phyloP scores from a whole-genome alignment of 2,888 invertebrate species.

The Phalangium opilio region DNA sequence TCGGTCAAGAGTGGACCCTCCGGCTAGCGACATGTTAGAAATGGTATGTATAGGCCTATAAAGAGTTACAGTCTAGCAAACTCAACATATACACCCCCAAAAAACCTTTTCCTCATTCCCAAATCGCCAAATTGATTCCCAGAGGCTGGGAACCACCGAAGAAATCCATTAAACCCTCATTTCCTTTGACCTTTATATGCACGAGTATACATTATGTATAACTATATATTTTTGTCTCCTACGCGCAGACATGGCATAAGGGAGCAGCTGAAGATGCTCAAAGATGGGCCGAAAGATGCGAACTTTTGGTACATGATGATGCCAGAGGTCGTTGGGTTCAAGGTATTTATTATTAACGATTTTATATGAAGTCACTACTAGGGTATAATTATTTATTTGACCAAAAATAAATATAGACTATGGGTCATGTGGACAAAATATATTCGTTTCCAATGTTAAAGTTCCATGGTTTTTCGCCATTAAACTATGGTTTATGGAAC shows the following conservation, averaged over 20 bases:
- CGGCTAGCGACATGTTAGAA: conserved; percentile 60
- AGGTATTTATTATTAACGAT: conserved; percentile 7
- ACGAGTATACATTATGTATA: no score
- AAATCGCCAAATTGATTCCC: no score
- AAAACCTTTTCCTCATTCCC: no score
- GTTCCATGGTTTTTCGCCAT: conserved; percentile 68
- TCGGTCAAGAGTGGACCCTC: conserved; percentile 52
- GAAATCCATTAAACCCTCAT: no score
- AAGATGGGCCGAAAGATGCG: conserved; percentile 53
- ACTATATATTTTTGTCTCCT: background rate
- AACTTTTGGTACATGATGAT: conserved; percentile 52
- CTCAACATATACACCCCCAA: no score
- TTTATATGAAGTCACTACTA: background rate
- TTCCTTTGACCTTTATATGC: no score
- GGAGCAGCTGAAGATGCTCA: conserved; percentile 56
- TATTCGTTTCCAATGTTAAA: conserved; percentile 60
- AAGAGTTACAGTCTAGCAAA: no score
- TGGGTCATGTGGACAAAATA: conserved; percentile 64
- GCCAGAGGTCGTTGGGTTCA: conserved; percentile 46
- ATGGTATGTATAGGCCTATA: conserved; percentile 55
- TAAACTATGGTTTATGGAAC: conserved; percentile 61
- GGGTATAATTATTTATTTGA: background rate
- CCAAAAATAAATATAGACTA: conserved; percentile 30
- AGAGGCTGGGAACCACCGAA: no score
- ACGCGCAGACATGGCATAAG: conserved; percentile 50